phyloP scores from a whole-genome alignment of 2,113 vertebrate species.

The Anarhynchus alexandrinus region DNA sequence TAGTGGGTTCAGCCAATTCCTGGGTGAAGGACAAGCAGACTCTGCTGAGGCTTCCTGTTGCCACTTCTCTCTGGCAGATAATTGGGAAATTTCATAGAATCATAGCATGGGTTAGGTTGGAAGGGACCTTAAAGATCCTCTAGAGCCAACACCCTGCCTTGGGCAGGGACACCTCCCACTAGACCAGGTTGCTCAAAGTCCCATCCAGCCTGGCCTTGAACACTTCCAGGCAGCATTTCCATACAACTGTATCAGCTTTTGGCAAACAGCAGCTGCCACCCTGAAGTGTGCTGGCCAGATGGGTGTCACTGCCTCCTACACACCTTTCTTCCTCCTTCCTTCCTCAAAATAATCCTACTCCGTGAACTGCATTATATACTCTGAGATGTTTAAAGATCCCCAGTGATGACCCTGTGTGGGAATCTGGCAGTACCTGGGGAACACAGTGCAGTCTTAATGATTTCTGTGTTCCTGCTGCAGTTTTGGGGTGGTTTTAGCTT shows the following conservation, averaged over 20 bases:
- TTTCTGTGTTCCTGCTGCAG: not conserved
- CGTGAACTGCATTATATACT: accelerated
- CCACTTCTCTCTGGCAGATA: not conserved
- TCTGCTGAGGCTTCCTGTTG: not conserved
- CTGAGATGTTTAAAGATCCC: not conserved
- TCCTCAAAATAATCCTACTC: no score
- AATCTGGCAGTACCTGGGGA: not conserved
- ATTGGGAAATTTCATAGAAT: not conserved
- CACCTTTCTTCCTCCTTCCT: not conserved
- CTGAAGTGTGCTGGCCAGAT: not conserved
- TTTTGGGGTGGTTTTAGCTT: not conserved
- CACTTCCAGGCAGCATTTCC: not conserved
- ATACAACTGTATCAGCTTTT: not conserved
- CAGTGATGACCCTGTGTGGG: no score
- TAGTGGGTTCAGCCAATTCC: not conserved
- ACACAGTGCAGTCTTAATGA: accelerated
- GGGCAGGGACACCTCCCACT: no score
- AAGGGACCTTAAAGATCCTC: no score
- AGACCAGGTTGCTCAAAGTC: no score
- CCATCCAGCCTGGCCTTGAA: no score
- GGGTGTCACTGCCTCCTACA: not conserved
- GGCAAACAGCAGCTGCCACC: not conserved
- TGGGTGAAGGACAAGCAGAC: not conserved
- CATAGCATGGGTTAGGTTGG: no score
- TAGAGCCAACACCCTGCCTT: no score